Evolutionary conservation across 2,797 vertebrate species (phyloP).

Genomic region (Enoplosus armatus): DNA sequence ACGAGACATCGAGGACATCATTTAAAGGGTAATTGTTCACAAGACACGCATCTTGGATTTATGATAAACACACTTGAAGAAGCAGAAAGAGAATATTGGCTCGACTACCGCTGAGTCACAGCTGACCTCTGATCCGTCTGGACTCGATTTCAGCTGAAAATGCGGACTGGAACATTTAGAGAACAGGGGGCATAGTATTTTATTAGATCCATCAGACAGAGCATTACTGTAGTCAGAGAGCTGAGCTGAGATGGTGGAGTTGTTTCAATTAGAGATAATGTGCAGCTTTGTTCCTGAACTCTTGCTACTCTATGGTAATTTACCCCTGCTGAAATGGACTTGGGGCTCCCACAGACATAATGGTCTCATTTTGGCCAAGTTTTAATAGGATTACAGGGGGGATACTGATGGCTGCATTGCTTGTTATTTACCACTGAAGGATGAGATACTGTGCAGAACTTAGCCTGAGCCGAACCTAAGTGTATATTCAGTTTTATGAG

Average conservation of each 20-base stretch:
- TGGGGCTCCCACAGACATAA: slow-evolving; percentile 67
- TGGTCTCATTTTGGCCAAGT: slow-evolving; percentile 75
- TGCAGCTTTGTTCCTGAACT: slow-evolving; percentile 78
- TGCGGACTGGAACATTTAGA: slow-evolving; percentile 44
- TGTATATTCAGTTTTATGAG: slow-evolving; percentile 9
- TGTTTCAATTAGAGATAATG: slow-evolving; percentile 82
- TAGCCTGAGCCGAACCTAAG: slow-evolving; percentile 38
- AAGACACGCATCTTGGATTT: slow-evolving; percentile 43
- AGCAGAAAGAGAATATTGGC: slow-evolving; percentile 44
- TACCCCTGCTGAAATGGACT: slow-evolving; percentile 75
- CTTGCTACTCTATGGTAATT: slow-evolving; percentile 74
- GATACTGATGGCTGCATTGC: slow-evolving; percentile 59
- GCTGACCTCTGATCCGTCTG: slow-evolving; percentile 58
- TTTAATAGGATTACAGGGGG: slow-evolving; percentile 77
- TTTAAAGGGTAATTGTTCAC: slow-evolving; percentile 47
- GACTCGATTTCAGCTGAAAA: slow-evolving; percentile 58
- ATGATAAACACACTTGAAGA: slow-evolving; percentile 51
- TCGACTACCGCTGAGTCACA: slow-evolving; percentile 58
- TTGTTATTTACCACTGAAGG: slow-evolving; percentile 70
- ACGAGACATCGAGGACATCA: slow-evolving; percentile 30
- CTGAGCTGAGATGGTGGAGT: slow-evolving; percentile 67
- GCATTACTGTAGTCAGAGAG: slow-evolving; percentile 58
- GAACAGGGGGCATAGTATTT: slow-evolving; percentile 46
- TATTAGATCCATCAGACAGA: slow-evolving; percentile 58
- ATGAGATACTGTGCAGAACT: slow-evolving; percentile 36